A percentile compares a stretch with the other conserved stretches of the same genome.
Evolutionary conservation across 1,140 invertebrate species (phyloP).

Genomic region (Steinernema khuongi): DNA sequence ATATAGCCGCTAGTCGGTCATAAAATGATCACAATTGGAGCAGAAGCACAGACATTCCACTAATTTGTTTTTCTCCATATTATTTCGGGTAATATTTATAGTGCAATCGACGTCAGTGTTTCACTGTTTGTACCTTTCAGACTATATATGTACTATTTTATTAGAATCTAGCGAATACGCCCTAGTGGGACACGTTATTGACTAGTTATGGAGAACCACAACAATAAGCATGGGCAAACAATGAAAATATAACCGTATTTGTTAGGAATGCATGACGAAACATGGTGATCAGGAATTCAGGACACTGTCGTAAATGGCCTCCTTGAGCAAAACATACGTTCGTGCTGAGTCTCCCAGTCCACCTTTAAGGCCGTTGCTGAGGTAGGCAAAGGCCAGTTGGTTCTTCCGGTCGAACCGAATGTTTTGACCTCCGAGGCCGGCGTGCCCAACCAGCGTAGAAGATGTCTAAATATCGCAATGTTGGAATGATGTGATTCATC

Average conservation of each 20-base stretch:
- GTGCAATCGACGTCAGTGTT: too few species aligned
- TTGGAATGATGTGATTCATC: neutral
- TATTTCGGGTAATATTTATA: too few species aligned
- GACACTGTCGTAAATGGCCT: slow-evolving; percentile 8
- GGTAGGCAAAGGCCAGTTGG: slow-evolving; percentile 29
- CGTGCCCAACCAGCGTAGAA: slow-evolving; percentile 27
- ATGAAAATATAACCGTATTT: neutral
- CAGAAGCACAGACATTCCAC: too few species aligned
- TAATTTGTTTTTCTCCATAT: too few species aligned
- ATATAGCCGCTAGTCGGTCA: too few species aligned
- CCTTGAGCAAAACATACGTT: slow-evolving; percentile 14
- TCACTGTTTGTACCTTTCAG: too few species aligned
- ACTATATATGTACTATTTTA: too few species aligned
- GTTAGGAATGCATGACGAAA: neutral
- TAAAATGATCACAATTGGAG: too few species aligned
- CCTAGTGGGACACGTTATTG: too few species aligned
- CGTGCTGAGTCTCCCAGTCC: slow-evolving; percentile 21
- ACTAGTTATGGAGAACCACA: too few species aligned
- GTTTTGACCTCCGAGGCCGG: slow-evolving; percentile 39
- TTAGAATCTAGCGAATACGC: too few species aligned
- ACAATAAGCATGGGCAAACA: too few species aligned
- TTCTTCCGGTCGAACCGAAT: slow-evolving; percentile 27
- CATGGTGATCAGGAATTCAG: neutral
- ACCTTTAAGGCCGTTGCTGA: slow-evolving; percentile 36
- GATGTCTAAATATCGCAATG: slow-evolving; percentile 19